Percentiles rank a stretch among this genome's conserved stretches.
These are phyloP conservation scores for Eupeodes latifasciatus DNA, from an alignment of 2,888 invertebrate genomes.

Conservation along the genomic window DNA sequence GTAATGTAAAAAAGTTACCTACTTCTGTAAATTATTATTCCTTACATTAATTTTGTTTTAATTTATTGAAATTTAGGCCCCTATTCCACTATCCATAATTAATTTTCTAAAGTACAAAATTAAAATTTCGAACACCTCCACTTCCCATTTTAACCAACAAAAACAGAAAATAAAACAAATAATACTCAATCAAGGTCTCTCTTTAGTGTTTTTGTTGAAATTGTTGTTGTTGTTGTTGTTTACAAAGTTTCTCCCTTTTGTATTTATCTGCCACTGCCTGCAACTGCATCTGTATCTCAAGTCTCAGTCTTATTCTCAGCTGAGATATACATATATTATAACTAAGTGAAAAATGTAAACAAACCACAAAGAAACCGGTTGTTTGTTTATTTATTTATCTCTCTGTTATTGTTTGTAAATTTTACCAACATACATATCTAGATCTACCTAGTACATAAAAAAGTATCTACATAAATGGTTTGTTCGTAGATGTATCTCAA, in stretches of 20 bases:
- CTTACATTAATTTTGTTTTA: too few relatives aligned
- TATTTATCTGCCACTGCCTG: not conserved
- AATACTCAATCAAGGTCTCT: conserved; percentile 14
- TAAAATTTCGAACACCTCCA: not conserved
- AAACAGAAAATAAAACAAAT: not conserved
- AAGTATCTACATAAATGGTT: not conserved
- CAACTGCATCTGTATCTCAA: too few relatives aligned
- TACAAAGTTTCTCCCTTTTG: conserved; percentile 25
- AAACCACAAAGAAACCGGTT: conserved; percentile 65
- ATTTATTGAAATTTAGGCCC: too few relatives aligned
- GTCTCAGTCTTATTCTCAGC: too few relatives aligned
- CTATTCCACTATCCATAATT: not conserved
- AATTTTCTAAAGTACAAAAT: too few relatives aligned
- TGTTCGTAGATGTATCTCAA: not conserved
- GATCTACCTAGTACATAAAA: too few relatives aligned
- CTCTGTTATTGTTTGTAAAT: conserved; percentile 12
- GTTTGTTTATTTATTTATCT: conserved; percentile 20
- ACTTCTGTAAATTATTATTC: too few relatives aligned
- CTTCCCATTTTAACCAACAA: not conserved
- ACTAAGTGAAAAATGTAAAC: conserved; percentile 53
- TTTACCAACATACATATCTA: too few relatives aligned
- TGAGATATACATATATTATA: too few relatives aligned
- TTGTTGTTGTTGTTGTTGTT: not conserved
- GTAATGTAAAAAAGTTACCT: too few relatives aligned
- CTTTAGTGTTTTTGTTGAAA: not conserved